Evolutionary conservation across 2,797 vertebrate genomes (phyloP).

Genomic region (Enteromius mattozi): DNA sequence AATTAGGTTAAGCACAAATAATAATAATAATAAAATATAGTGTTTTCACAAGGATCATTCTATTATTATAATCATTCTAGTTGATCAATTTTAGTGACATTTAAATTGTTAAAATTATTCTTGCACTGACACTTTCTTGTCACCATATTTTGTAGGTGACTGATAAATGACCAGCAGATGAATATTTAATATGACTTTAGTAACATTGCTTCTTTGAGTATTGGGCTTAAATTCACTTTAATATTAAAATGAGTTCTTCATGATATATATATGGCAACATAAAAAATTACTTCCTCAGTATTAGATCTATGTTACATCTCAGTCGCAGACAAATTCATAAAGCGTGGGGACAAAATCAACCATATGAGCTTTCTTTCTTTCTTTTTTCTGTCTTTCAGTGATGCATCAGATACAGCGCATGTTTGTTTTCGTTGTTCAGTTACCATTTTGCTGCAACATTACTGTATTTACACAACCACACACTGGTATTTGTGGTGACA

Average conservation of each 20-base stretch:
- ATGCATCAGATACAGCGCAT: not conserved
- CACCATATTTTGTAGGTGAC: not conserved
- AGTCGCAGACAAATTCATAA: not conserved
- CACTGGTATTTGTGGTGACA: conserved; percentile 16
- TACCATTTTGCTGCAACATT: conserved; percentile 7
- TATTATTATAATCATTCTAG: not conserved
- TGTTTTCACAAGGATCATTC: not conserved
- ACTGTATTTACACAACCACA: conserved; percentile 1
- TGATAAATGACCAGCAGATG: not conserved
- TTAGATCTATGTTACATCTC: not conserved
- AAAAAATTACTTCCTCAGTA: not conserved
- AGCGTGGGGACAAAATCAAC: not conserved
- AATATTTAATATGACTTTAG: not conserved
- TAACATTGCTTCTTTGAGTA: too few relatives aligned
- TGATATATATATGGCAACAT: too few relatives aligned
- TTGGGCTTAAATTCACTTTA: too few relatives aligned
- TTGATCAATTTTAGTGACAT: not conserved
- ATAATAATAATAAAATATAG: not conserved
- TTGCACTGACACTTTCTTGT: not conserved
- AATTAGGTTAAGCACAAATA: not conserved
- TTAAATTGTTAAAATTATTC: not conserved
- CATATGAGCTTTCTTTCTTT: not conserved
- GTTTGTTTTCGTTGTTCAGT: conserved; percentile 36
- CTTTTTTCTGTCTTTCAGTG: not conserved
- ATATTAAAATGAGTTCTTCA: too few relatives aligned